phyloP scores from a whole-genome alignment of 2,888 invertebrate genomes.

The Microctonus hyperodae region DNA sequence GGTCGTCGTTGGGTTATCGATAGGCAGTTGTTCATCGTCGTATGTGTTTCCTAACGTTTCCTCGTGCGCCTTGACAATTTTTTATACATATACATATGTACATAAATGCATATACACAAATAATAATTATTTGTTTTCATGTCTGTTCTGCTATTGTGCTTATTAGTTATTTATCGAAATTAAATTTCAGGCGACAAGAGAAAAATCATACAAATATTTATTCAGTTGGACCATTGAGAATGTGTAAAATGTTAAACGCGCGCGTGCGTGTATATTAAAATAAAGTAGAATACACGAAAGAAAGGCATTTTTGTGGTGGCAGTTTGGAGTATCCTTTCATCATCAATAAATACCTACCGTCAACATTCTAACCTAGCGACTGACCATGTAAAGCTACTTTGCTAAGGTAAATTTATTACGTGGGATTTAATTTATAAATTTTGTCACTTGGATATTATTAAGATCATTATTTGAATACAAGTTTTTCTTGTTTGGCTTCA shows the following conservation, averaged over 20 bases:
- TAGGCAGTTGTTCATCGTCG: not conserved
- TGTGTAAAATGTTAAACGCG: not conserved
- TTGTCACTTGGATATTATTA: not conserved
- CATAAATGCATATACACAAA: not conserved
- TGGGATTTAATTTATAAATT: not conserved
- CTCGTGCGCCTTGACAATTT: slow-evolving; percentile 2
- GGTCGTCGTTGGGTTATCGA: not conserved
- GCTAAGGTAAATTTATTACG: not conserved
- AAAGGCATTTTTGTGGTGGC: not conserved
- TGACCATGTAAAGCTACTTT: not conserved
- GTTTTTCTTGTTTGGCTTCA: not conserved
- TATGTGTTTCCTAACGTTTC: not conserved
- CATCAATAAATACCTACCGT: not conserved
- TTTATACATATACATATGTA: not conserved
- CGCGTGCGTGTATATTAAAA: not conserved
- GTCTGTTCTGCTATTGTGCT: not conserved
- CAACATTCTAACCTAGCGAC: not conserved
- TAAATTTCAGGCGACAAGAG: not conserved
- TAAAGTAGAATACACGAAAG: not conserved
- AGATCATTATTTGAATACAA: not conserved
- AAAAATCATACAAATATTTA: not conserved
- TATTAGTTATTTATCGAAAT: not conserved
- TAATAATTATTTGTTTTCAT: not conserved
- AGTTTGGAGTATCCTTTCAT: not conserved
- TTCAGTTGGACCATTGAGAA: not conserved